Evolutionary conservation across 1,140 invertebrate species (phyloP), one percentile per base, ranked within the genome.

Genomic region (Brachionus sp.): DNA sequence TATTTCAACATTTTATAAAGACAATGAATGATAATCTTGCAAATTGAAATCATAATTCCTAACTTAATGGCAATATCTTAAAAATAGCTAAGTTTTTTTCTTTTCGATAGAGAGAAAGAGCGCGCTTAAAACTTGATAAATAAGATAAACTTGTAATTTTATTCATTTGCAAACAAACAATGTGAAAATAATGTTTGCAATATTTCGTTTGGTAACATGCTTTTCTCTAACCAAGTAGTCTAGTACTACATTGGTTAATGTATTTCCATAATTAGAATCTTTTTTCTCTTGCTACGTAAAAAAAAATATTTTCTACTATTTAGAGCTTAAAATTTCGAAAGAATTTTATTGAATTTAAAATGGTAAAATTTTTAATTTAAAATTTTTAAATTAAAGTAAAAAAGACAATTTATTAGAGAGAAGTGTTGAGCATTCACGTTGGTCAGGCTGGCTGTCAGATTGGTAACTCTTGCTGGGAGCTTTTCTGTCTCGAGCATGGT

Each of bases 381-480:
- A 7, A 37, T 23, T 39, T 39, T 19, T 35, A 13, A 68, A 35
- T 50, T 50, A 16, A 50, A 50, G 12, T 33, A 25, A 29, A 23
- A 64, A 9, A 64, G 23, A 25, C 13, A 64, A 64, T 35, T 35
- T 35, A 3, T 5, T 50, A 57, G 89, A 86, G 89, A 77, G 93
- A 94, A 91, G 93, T 92, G 86, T 93, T 94, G 86, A 94, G 92
- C 84, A 92, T 94, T 84, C 93, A 94, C 88, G 92, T 95, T 86
- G 94, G 94, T 50, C 93, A 95, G 89, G 93, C 93, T 83, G 93
- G 93, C 57, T 93, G 93, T 9, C 93, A 94, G 88, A 93, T 94
- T 87, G 93, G 93, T 84, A 93, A 94, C 86, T 92, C 92, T 53
- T 91, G 90, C 84, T 91, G 90, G 90, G 93, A 94, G 87, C 89